Evolutionary conservation across 2,888 invertebrate genomes (phyloP), one percentile per base, ranked within the genome.

Genomic region (Tiphia femorata): DNA sequence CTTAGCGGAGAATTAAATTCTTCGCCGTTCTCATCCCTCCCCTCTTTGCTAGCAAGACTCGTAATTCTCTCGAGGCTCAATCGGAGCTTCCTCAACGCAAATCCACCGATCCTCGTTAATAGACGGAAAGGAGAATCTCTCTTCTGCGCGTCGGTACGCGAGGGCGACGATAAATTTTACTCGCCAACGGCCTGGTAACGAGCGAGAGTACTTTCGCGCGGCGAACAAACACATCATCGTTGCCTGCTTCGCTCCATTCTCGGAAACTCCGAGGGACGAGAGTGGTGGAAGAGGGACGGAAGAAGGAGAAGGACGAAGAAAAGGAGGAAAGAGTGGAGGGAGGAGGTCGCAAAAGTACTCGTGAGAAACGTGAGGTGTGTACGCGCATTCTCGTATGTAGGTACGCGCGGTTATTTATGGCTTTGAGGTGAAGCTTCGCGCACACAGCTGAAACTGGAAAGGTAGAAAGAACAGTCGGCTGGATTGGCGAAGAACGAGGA

Each of bases 221-320:
- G 40, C 43, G 29, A 44, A 41, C 35, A 30, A 54, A 48, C 48
- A 48, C 49, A 54, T 58, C 54, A 54, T 54, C 54, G 35, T 27
- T 20, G n/a, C 37, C n/a, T 12, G 33, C 38, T 33, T 54, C 17
- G 49, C 20, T n/a, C n/a, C n/a, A n/a, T n/a, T n/a, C n/a, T n/a
- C n/a, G n/a, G n/a, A n/a, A n/a, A n/a, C n/a, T n/a, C n/a, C n/a
- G n/a, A n/a, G n/a, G n/a, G n/a, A n/a, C n/a, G n/a, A n/a, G n/a
- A n/a, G n/a, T n/a, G n/a, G n/a, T n/a, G n/a, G n/a, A n/a, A n/a
- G n/a, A n/a, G n/a, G n/a, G n/a, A n/a, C n/a, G n/a, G n/a, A n/a
- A 20, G 44, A 27, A 30, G 44, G 44, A 30, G 42, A 40, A 25
- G 47, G 30, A 37, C 56, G 27, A 57, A 62, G 23, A 21, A 27